phyloP scores from a whole-genome alignment of 2,797 vertebrate genomes.

The Tapirus indicus region DNA sequence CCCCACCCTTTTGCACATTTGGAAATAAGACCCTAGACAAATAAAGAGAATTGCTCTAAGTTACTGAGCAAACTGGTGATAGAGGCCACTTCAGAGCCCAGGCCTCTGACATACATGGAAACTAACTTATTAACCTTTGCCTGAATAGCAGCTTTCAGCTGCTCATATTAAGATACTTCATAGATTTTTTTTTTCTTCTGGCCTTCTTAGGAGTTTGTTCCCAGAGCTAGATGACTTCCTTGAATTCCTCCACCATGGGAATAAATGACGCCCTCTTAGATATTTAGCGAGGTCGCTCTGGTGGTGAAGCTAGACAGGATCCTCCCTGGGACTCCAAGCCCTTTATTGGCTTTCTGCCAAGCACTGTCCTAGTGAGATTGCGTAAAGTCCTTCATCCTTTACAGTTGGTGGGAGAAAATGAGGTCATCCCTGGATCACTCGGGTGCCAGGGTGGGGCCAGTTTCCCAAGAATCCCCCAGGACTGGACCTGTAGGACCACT shows the following conservation, averaged over 20 bases:
- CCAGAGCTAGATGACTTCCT: background rate
- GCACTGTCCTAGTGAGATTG: background rate
- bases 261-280: background rate
- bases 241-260: background rate
- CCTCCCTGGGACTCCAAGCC: background rate
- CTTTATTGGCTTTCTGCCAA: background rate
- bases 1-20: background rate
- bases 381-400: background rate
- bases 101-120: background rate
- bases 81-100: background rate
- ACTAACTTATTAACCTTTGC: background rate
- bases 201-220: background rate
- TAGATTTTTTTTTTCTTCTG: background rate
- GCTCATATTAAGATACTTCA: background rate
- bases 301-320: background rate
- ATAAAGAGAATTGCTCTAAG: background rate
- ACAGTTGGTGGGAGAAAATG: background rate
- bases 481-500: background rate
- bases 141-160: background rate
- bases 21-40: background rate
- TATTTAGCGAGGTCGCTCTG: background rate
- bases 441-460: background rate
- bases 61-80: background rate
- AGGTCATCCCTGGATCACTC: background rate
- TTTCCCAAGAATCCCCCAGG: background rate